Evolutionary conservation across 2,888 invertebrate species (phyloP), one percentile per base, ranked within the genome.

Genomic region (Folsomia manolachei): DNA sequence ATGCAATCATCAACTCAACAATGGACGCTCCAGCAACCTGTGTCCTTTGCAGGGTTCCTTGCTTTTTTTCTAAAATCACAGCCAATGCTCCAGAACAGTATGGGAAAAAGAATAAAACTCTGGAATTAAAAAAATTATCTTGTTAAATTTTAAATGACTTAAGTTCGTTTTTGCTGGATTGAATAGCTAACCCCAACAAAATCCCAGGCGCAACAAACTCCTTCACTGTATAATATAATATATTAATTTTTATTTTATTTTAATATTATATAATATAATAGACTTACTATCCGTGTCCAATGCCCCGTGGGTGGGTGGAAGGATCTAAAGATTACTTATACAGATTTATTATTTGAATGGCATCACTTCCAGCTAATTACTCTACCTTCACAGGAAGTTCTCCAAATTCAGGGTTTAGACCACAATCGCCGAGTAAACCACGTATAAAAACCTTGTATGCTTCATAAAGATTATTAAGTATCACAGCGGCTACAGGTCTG

Each of bases 201-300:
- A 77, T 75, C 9, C 96, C 96, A 61, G 96, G 95, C 18, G 96
- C 95, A 71, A 96, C 95, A 85, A 96, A 97, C 84, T 96, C 95
- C 0, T 95, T 95, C 83, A 96, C n/a, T n/a, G n/a, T n/a, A n/a
- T n/a, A n/a, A n/a, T n/a, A n/a, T n/a, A n/a, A n/a, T n/a, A n/a
- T n/a, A n/a, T n/a, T n/a, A n/a, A n/a, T n/a, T n/a, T n/a, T n/a
- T n/a, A n/a, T n/a, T n/a, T n/a, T n/a, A n/a, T n/a, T n/a, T n/a
- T n/a, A n/a, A n/a, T n/a, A n/a, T n/a, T n/a, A n/a, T n/a, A n/a
- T n/a, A n/a, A n/a, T n/a, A n/a, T n/a, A n/a, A n/a, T n/a, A n/a
- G n/a, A n/a, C n/a, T n/a, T n/a, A n/a, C n/a, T 96, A n/a, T 93
- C 94, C 2, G 95, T 95, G 83, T 93, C 90, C 84, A 89, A 91